Evolutionary conservation across 1,140 invertebrate species (phyloP), one percentile per base, ranked within the genome.

Genomic region (Drosophila setifemur): DNA sequence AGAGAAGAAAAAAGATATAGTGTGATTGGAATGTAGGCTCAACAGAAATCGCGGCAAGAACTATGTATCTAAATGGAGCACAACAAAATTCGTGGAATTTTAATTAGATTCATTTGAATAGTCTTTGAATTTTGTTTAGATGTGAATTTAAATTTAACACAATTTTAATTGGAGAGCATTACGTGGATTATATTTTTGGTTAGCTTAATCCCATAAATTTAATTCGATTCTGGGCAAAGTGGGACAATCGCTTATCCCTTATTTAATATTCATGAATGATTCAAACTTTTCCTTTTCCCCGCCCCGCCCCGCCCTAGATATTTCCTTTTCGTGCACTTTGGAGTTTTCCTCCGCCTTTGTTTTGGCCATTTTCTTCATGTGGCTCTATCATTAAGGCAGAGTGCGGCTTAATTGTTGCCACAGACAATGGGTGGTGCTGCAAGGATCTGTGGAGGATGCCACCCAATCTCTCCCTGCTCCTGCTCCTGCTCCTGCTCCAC

Each of bases 401-500:
- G 49, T 64, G 61, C 73, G 57, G 63, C 64, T 77, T 83, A 83
- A 83, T 83, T 83, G 63, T 66, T 71, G 71, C 60, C 77, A 42
- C 75, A 79, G 60, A 68, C 71, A 81, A 71, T 69, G 39, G 45
- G 11, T 3, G 9, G 18, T n/a, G 37, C 12, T 29, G 26, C n/a
- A 11, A 26, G 52, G 63, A 21, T 12, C 23, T 31, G 1, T 9
- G 9, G 12, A 8, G 0, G 25, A 6, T 21, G 26, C 19, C 16
- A 16, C 45, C 29, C 31, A 25, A 25, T 14, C 45, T 18, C 9
- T 28, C 18, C n/a, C 14, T 37, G 3, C 16, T 5, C 23, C 61
- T 28, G 26, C 28, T 29, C 43, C 45, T 42, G n/a, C n/a, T n/a
- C n/a, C n/a, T n/a, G n/a, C 52, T 68, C 72, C 26, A 6, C 2